Percentiles rank a stretch among this genome's conserved stretches.
phyloP scores from a whole-genome alignment of 2,113 vertebrate species.

The Centropus unirufus region DNA sequence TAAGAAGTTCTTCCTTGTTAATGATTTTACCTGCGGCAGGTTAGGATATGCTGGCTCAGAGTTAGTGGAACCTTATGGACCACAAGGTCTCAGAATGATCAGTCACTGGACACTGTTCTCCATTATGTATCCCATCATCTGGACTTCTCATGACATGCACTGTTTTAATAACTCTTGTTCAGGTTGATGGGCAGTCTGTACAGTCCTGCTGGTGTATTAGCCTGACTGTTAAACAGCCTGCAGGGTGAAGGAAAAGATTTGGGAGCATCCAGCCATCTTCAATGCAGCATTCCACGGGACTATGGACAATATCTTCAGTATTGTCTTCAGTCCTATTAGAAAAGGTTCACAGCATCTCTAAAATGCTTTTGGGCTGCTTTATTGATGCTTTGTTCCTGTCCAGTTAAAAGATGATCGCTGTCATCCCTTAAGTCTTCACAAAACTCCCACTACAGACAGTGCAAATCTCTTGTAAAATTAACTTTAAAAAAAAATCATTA shows the following conservation, averaged over 20 bases:
- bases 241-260: neutral
- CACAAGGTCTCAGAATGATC: neutral
- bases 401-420: neutral
- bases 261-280: neutral
- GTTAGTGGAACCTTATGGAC: neutral
- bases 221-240: neutral
- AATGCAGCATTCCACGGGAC: neutral
- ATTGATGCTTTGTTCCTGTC: neutral
- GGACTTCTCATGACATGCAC: neutral
- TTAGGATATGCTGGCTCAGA: neutral
- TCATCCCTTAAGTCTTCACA: neutral
- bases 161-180: neutral
- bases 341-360: neutral
- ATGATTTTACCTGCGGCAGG: neutral
- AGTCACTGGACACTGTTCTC: fast-evolving
- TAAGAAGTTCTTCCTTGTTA: neutral
- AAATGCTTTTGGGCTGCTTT: neutral
- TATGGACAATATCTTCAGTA: neutral
- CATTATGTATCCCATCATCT: neutral
- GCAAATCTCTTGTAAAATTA: neutral
- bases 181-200: neutral
- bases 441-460: neutral
- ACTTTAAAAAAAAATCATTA: neutral
- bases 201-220: neutral
- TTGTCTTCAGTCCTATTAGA: neutral